These are phyloP conservation scores for Artibeus lituratus DNA, from an alignment of 2,797 vertebrate genomes.

Conservation along the genomic window DNA sequence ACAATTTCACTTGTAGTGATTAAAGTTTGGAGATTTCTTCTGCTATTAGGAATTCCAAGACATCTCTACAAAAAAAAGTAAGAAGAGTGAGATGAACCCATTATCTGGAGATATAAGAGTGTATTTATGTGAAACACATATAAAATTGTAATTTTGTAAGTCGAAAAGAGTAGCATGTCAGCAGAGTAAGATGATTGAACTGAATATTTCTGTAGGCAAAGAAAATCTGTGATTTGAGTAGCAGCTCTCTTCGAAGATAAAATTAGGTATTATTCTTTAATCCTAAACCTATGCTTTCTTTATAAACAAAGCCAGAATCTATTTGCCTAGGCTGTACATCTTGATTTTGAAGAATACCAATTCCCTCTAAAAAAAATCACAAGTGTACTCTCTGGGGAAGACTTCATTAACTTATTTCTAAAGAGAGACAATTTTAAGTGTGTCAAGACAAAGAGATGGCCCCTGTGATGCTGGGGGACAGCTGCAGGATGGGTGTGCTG, in stretches of 20 bases:
- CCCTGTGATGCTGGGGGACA: background rate
- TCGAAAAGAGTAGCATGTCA: background rate
- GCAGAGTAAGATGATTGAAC: background rate
- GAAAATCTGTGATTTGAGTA: background rate
- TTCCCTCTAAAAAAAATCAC: background rate
- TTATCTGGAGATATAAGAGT: background rate
- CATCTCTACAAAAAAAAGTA: background rate
- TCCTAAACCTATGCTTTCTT: background rate
- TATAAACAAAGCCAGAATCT: slow-evolving; percentile 3
- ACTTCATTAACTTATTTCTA: background rate
- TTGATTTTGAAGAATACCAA: background rate
- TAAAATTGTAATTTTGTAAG: background rate
- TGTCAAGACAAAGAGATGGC: background rate
- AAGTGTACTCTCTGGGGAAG: background rate
- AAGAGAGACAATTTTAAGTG: background rate
- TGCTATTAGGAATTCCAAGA: background rate
- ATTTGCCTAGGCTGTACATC: background rate
- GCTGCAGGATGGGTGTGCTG: background rate
- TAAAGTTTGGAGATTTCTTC: background rate
- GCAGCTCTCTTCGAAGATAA: background rate
- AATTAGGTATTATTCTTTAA: background rate
- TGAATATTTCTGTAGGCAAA: background rate
- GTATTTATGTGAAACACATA: background rate
- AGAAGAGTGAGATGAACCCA: background rate
- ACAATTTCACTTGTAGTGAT: background rate